A percentile compares a stretch with the other conserved stretches of the same genome.
phyloP scores from a whole-genome alignment of 2,888 invertebrate genomes.

The Schrankia costaestrigalis region DNA sequence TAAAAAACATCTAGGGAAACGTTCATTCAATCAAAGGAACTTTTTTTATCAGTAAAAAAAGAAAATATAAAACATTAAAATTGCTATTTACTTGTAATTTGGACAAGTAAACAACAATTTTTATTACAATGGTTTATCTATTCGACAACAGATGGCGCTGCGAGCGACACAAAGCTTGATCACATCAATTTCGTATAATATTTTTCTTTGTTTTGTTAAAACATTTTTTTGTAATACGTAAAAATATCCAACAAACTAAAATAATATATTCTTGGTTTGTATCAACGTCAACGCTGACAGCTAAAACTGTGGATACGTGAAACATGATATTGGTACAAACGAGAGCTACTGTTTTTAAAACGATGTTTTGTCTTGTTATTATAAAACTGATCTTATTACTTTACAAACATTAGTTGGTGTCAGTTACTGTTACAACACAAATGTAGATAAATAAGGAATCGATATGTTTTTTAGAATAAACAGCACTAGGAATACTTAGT shows the following conservation, averaged over 20 bases:
- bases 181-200: not conserved
- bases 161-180: not conserved
- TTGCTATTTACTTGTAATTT: no score
- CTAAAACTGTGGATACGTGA: conserved; percentile 19
- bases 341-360: conserved; percentile 36
- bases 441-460: not conserved
- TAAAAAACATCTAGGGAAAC: no score
- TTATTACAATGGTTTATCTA: conserved; percentile 14
- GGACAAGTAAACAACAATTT: no score
- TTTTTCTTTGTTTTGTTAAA: not conserved
- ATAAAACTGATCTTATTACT: conserved; percentile 25
- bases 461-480: no score
- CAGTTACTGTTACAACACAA: conserved; percentile 8
- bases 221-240: conserved; percentile 5
- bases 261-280: conserved; percentile 12
- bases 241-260: conserved; percentile 8
- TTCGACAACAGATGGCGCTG: conserved; percentile 19
- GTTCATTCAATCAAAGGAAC: no score
- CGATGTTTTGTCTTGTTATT: conserved; percentile 38
- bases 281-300: conserved; percentile 25
- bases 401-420: conserved; percentile 25
- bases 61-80: no score
- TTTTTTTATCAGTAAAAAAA: no score
- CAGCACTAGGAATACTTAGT: no score
- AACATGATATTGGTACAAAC: conserved; percentile 33